Conservation (phyloP, 2,113 vertebrate genomes). For the Scalopus aquaticus region DNA sequence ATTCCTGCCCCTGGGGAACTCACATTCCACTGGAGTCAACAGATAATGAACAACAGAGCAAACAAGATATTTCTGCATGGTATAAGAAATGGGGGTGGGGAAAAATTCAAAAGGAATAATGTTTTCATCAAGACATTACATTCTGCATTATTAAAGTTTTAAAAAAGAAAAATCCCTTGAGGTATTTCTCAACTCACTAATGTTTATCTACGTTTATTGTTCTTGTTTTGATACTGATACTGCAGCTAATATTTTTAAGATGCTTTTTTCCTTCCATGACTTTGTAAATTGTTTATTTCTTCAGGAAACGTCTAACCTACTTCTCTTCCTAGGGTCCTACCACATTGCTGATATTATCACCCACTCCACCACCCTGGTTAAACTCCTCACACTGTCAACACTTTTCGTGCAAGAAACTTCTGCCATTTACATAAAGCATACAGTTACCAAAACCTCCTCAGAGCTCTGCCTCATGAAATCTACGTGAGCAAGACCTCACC, state of each 20-base stretch:
- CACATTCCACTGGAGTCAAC: neutral
- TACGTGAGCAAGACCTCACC: no score
- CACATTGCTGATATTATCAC: neutral
- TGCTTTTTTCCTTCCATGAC: neutral
- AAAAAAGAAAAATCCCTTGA: neutral
- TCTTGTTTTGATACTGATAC: neutral
- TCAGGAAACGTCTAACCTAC: neutral
- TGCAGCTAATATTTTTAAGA: neutral
- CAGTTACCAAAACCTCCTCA: neutral
- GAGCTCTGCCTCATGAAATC: neutral
- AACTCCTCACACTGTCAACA: neutral
- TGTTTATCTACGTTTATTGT: neutral
- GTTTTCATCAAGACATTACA: neutral
- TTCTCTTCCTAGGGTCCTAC: neutral
- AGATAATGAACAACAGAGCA: neutral
- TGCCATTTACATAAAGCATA: no score
- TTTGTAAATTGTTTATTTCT: neutral
- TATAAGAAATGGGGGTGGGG: neutral
- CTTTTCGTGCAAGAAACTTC: neutral
- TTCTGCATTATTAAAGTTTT: neutral
- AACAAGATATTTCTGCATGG: neutral
- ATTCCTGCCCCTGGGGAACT: neutral
- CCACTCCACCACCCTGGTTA: neutral
- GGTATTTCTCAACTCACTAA: neutral
- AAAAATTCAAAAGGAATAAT: neutral